Conservation (phyloP, 2,113 vertebrate genomes). For the Brienomyrus longianalis region DNA sequence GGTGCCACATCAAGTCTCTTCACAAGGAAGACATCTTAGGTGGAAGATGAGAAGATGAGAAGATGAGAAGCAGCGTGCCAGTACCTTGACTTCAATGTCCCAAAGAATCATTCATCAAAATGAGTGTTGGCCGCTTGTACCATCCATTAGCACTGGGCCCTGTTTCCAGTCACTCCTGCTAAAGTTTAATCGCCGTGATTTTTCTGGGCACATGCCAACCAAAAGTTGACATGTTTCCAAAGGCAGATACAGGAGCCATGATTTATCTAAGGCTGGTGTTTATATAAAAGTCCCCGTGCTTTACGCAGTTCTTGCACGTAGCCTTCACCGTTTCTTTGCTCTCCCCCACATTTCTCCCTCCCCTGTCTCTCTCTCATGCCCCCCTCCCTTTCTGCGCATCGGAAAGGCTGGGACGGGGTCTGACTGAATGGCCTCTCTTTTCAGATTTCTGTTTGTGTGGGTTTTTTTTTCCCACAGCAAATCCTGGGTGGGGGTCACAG, state of each 20-base stretch:
- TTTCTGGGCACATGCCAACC: background rate
- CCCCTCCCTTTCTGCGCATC: background rate
- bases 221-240: background rate
- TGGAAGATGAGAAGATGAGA: background rate
- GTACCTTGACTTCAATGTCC: background rate
- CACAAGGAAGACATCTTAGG: background rate
- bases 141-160: background rate
- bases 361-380: background rate
- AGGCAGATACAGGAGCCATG: background rate
- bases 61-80: background rate
- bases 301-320: background rate
- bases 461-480: background rate
- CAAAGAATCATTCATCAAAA: background rate
- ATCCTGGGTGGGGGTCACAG: background rate
- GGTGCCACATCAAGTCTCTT: background rate
- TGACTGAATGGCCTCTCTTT: background rate
- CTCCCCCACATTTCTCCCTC: background rate
- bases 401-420: background rate
- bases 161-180: background rate
- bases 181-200: background rate
- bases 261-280: background rate
- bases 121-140: background rate
- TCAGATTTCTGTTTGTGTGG: background rate
- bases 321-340: background rate
- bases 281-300: background rate